A percentile compares a stretch with the other conserved stretches of the same genome.
Conservation (phyloP, 2,797 vertebrate species). For the Notolabrus celidotus region DNA sequence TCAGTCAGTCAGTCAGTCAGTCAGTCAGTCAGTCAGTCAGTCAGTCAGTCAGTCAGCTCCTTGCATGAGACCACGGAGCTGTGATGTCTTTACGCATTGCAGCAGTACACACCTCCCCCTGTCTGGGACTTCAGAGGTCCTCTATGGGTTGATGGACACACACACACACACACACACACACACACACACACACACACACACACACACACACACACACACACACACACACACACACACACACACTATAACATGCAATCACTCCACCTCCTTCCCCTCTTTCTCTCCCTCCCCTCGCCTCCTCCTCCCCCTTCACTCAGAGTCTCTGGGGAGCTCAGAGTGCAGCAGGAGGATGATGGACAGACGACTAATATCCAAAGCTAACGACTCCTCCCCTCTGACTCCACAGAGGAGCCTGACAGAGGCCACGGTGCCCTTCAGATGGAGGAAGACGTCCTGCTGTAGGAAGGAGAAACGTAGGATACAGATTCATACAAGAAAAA, state of each 20-base stretch:
- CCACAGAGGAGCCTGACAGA: slow-evolving; percentile 58
- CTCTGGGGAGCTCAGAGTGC: slow-evolving; percentile 72
- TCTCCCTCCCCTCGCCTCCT: slow-evolving; percentile 22
- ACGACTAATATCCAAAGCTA: slow-evolving; percentile 75
- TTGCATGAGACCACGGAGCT: slow-evolving; percentile 51
- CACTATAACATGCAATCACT: slow-evolving; percentile 40
- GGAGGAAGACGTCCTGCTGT: slow-evolving; percentile 47
- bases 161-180: slow-evolving; percentile 34
- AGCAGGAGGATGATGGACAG: slow-evolving; percentile 77
- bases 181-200: too few relatives aligned
- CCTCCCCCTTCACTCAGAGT: slow-evolving; percentile 41
- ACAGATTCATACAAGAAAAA: too few relatives aligned
- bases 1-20: slow-evolving; percentile 29
- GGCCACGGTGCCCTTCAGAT: slow-evolving; percentile 70
- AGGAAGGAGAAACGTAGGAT: too few relatives aligned
- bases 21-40: slow-evolving; percentile 42
- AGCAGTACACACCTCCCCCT: slow-evolving; percentile 77
- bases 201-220: slow-evolving; percentile 45
- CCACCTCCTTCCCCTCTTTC: slow-evolving; percentile 26
- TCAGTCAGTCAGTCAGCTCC: slow-evolving; percentile 54
- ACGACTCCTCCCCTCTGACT: slow-evolving; percentile 71
- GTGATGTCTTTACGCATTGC: slow-evolving; percentile 82
- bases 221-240: slow-evolving; percentile 25
- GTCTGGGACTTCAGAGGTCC: slow-evolving; percentile 71
- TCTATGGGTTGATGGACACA: slow-evolving; percentile 67